These are phyloP conservation scores for Argyrosomus regius DNA, from an alignment of 2,797 vertebrate species.

Conservation along the genomic window DNA sequence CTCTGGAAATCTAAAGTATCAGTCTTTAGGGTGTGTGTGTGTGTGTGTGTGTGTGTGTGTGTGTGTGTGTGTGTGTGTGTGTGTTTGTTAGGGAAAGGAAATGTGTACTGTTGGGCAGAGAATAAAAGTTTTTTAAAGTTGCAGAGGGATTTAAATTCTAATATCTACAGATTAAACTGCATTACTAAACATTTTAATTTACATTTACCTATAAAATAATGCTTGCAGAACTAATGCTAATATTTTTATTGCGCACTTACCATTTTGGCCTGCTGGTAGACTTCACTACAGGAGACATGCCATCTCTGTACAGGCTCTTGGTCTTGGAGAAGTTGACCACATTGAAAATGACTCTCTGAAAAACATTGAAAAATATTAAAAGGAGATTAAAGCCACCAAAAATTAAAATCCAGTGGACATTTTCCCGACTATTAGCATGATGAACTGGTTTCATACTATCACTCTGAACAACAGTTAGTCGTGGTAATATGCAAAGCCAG, in stretches of 20 bases:
- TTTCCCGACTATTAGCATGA: too few relatives aligned
- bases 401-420: background rate
- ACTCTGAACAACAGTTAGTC: background rate
- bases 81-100: background rate
- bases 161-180: background rate
- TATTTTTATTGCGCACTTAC: constrained; percentile 76
- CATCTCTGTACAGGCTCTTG: constrained; percentile 98
- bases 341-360: constrained; percentile 98
- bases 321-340: constrained; percentile 99
- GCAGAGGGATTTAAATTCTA: constrained; percentile 17
- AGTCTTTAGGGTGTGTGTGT: constrained; percentile 65
- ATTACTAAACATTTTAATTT: background rate
- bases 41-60: constrained; percentile 44
- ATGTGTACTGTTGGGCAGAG: constrained; percentile 23
- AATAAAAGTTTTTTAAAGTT: constrained; percentile 61
- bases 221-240: background rate
- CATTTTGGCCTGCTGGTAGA: constrained; percentile 97
- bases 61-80: constrained; percentile 36
- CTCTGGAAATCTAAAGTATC: constrained; percentile 80
- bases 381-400: background rate
- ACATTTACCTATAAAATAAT: background rate
- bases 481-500: background rate
- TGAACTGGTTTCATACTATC: background rate
- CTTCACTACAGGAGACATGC: constrained; percentile 98
- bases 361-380: constrained; percentile 59